Evolutionary conservation across 2,888 invertebrate genomes (phyloP), one percentile per base, ranked within the genome.

Genomic region (Drepana falcataria): DNA sequence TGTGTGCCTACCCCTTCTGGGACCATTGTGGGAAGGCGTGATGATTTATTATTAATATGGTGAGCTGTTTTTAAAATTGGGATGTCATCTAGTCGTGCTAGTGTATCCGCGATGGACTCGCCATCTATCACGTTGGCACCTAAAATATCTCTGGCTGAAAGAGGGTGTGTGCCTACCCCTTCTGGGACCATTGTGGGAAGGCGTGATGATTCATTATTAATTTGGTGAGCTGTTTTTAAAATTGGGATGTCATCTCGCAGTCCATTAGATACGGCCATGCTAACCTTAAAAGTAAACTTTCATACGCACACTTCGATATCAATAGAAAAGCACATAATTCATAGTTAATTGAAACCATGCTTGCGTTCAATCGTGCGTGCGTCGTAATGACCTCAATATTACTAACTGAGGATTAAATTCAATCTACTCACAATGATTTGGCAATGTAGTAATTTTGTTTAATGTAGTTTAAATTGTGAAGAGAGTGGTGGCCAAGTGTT

Each of bases 251-350:
- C 44, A 9, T 9, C 44, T 44, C 44, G 44, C 44, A 44, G 6
- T 44, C 44, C 44, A 44, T 44, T 44, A 9, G 44, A 44, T 9
- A 44, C 51, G 44, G 9, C 44, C 6, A 53, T 56, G 41, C 47
- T 34, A 47, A 52, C 52, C 48, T 52, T 35, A n/a, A 52, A 33
- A 37, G 7, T n/a, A 33, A 48, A 52, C 35, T 40, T 54, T 52
- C 48, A 37, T 51, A 52, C 54, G 52, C 51, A 49, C 48, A 57
- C 53, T 53, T 58, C 54, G 55, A 60, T 56, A 57, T 37, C 53
- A 55, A 54, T 56, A 51, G 48, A 55, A 57, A 57, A 55, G 53
- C 55, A 54, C 48, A 55, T 55, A 59, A 59, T 54, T 49, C 48
- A 44, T 37, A 47, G 41, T 51, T 54, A 47, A 54, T 35, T 54